Evolutionary conservation across 2,888 invertebrate species (phyloP), one percentile per base, ranked within the genome.

Genomic region (Macaria notata): DNA sequence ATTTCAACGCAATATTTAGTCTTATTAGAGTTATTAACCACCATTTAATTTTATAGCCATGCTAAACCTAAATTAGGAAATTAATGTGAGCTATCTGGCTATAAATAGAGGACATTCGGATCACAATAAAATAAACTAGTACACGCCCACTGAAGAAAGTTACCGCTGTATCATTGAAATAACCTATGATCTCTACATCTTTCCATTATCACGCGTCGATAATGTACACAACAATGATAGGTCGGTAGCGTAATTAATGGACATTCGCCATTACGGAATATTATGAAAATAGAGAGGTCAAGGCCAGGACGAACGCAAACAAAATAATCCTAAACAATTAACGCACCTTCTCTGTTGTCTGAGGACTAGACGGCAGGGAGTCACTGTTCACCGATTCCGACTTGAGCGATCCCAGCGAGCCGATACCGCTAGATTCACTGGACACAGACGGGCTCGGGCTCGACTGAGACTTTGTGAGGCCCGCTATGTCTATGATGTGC

Each of bases 381-480:
- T 87, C 90, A 75, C 81, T 86, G 73, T 81, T 84, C 63, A 89
- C 83, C 49, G 91, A 92, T 79, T 91, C 92, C 52, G 87, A 86
- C 78, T 92, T 91, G 68, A 92, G 88, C 66, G 92, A 92, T 65
- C 89, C 92, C 69, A 93, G 77, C 69, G 93, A 93, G 70, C 93
- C 92, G 79, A 93, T 88, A 76, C 93, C 93, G 84, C 93, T 93
- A 72, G 93, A 93, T 81, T 93, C 93, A 75, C 93, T 93, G 73
- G 90, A 92, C 77, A 89, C 88, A 73, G 93, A 93, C 68, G 93
- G 93, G 67, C 90, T 89, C 41, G 92, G 92, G 77, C 92, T 92
- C 53, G 92, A 82, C 73, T 92, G 90, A 48, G 90, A 89, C 73
- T 89, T 83, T 73, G 83, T 78, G 63, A 90, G 76, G 72, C 88